phyloP scores from a whole-genome alignment of 2,797 vertebrate species.

The Gymnothorax reevesii region DNA sequence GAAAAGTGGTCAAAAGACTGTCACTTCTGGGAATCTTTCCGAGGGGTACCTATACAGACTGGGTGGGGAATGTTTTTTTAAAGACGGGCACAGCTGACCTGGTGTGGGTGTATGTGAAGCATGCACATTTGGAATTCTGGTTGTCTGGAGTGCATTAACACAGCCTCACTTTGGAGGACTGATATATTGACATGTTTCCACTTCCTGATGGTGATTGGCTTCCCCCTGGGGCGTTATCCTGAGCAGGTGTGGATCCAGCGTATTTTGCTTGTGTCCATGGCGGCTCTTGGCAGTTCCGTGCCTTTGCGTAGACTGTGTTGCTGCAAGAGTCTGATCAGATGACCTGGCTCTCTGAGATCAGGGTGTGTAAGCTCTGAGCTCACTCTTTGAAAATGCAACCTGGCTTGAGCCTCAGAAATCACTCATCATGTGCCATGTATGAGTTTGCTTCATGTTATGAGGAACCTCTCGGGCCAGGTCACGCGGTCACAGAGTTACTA shows the following conservation, averaged over 20 bases:
- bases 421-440: constrained; percentile 54
- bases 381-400: constrained; percentile 68
- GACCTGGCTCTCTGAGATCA: constrained; percentile 60
- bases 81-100: neutral
- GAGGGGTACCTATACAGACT: neutral
- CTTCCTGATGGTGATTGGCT: neutral
- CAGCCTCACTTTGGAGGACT: constrained; percentile 47
- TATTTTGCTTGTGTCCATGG: constrained; percentile 15
- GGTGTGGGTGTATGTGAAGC: constrained; percentile 42
- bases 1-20: neutral
- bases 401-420: constrained; percentile 65
- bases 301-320: constrained; percentile 57
- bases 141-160: constrained; percentile 43
- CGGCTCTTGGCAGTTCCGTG: neutral
- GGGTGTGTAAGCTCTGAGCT: constrained; percentile 64
- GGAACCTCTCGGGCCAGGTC: too few relatives aligned
- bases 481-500: too few relatives aligned
- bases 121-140: constrained; percentile 54
- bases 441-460: neutral
- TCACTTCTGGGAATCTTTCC: neutral
- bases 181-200: constrained; percentile 45
- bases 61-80: constrained; percentile 6
- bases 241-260: neutral
- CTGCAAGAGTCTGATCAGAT: constrained; percentile 70
- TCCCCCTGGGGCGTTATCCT: constrained; percentile 1